Conservation (phyloP, 2,888 invertebrate genomes). For the Microdon myrmicae region DNA sequence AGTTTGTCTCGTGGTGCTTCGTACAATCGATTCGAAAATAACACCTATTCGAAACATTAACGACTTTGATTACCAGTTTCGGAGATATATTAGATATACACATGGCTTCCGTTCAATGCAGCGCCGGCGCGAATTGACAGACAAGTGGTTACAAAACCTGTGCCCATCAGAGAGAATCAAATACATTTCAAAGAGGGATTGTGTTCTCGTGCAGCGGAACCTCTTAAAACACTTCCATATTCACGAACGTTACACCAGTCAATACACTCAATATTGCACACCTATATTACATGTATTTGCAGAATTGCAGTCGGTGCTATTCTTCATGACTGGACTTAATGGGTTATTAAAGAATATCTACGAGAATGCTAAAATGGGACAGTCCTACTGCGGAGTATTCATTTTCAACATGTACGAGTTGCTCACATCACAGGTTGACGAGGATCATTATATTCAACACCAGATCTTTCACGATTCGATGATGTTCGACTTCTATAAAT, state of each 20-base stretch:
- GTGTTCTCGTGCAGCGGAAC: constrained; percentile 60
- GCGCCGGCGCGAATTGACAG: constrained; percentile 52
- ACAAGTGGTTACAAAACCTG: constrained; percentile 54
- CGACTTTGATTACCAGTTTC: constrained; percentile 60
- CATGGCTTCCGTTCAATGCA: constrained; percentile 57
- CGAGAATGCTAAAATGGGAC: constrained; percentile 70
- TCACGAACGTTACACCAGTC: constrained; percentile 63
- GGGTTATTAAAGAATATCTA: constrained; percentile 73
- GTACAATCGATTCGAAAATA: constrained; percentile 62
- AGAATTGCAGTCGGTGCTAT: constrained; percentile 65
- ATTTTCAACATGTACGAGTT: constrained; percentile 77
- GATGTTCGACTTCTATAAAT: constrained; percentile 64
- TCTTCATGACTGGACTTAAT: constrained; percentile 69
- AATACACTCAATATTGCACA: constrained; percentile 62
- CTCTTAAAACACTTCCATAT: constrained; percentile 64
- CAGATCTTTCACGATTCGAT: constrained; percentile 66
- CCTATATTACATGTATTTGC: constrained; percentile 63
- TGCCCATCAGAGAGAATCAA: constrained; percentile 57
- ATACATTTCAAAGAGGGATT: constrained; percentile 61
- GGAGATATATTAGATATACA: constrained; percentile 59
- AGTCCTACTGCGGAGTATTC: constrained; percentile 79
- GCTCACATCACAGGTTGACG: constrained; percentile 71
- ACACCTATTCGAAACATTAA: constrained; percentile 60
- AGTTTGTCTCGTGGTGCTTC: constrained; percentile 60
- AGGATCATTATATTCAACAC: constrained; percentile 69